These are phyloP conservation scores for Hemibagrus guttatus DNA, from an alignment of 2,797 vertebrate species.

Conservation along the genomic window DNA sequence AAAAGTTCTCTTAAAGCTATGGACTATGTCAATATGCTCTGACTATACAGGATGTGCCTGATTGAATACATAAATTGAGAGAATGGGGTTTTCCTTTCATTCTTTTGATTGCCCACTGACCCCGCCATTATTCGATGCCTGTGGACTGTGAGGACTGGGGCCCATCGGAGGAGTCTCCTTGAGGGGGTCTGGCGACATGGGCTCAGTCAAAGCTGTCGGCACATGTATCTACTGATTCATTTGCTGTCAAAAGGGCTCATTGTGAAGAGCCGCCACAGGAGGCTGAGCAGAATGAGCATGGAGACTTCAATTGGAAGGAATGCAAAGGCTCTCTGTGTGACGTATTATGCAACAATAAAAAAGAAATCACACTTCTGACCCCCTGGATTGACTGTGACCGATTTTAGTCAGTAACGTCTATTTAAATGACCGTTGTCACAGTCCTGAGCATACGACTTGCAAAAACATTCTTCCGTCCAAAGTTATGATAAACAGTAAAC, in stretches of 20 bases:
- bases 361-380: constrained; percentile 24
- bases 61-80: constrained; percentile 66
- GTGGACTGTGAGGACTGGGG: constrained; percentile 70
- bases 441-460: background rate
- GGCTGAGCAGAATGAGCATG: constrained; percentile 60
- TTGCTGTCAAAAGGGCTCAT: constrained; percentile 77
- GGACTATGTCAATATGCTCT: constrained; percentile 66
- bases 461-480: background rate
- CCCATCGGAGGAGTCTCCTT: constrained; percentile 69
- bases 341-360: constrained; percentile 54
- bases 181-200: constrained; percentile 64
- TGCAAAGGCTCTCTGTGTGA: constrained; percentile 62
- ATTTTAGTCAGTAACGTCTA: constrained; percentile 3
- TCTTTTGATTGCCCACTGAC: constrained; percentile 73
- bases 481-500: background rate
- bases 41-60: constrained; percentile 63
- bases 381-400: background rate
- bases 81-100: constrained; percentile 74
- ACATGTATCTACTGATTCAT: constrained; percentile 80
- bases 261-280: constrained; percentile 69
- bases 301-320: constrained; percentile 62
- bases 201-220: constrained; percentile 75
- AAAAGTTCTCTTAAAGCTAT: constrained; percentile 60
- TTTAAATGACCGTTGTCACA: background rate
- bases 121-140: constrained; percentile 74